Percentiles rank a stretch among this genome's conserved stretches.
These are phyloP conservation scores for Eremophila alpestris DNA, from an alignment of 2,797 vertebrate species.

Conservation along the genomic window DNA sequence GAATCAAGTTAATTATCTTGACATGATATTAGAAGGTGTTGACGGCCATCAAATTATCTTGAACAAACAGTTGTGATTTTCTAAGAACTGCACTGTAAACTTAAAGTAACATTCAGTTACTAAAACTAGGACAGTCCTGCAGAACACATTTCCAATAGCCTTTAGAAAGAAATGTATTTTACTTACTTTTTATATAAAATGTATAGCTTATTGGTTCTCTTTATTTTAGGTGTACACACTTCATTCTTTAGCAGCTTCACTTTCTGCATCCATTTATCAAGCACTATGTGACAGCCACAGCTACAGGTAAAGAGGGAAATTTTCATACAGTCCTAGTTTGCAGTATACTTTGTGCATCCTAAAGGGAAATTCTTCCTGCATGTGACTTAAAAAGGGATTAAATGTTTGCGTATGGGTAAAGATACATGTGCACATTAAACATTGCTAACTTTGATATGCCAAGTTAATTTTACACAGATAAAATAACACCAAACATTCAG, in stretches of 20 bases:
- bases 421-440: neutral
- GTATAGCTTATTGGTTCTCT: slow-evolving; percentile 21
- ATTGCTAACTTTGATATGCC: neutral
- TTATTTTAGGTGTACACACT: slow-evolving; percentile 87
- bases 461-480: neutral
- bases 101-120: neutral
- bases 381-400: neutral
- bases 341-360: neutral
- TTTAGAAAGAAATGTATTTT: neutral
- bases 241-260: slow-evolving; percentile 94
- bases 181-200: neutral
- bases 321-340: neutral
- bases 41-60: neutral
- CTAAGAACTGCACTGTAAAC: neutral
- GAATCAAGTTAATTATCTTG: neutral
- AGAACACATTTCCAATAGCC: neutral
- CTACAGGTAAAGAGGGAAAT: slow-evolving; percentile 87
- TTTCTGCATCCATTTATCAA: slow-evolving; percentile 98
- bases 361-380: neutral
- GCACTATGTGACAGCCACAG: slow-evolving; percentile 98
- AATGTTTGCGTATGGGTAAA: neutral
- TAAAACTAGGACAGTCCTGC: neutral
- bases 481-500: neutral
- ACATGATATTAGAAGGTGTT: neutral
- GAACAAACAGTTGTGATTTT: neutral